Evolutionary conservation across 2,888 invertebrate species (phyloP), one percentile per base, ranked within the genome.

Genomic region (Toxonevra muliebris): DNA sequence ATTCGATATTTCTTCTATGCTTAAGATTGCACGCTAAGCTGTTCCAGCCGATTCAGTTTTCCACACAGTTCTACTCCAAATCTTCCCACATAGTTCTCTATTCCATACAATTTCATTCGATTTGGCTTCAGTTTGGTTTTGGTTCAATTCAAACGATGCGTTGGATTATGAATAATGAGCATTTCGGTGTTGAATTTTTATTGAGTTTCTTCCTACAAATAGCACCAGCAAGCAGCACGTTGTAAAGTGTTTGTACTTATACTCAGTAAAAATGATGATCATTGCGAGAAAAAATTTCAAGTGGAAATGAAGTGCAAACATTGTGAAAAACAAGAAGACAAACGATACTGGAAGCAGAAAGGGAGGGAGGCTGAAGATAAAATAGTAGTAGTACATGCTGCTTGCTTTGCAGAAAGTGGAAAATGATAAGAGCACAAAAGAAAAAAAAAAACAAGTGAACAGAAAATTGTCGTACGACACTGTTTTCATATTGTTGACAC

Each of bases 221-320:
- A 48, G 48, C 10, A 30, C 3, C 30, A 48, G 48, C 48, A 48
- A 15, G 30, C 30, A 30, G 30, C 30, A 30, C 48, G 15, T 10
- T 48, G 48, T 12, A n/a, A 15, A 48, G 48, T 48, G 48, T 12
- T n/a, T 30, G 30, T 30, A 30, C 30, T 30, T 30, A 30, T 30
- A 30, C 30, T 30, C n/a, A 13, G 48, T 3, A 57, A 20, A 57
- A 57, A 40, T 30, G 57, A 57, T 57, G 57, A 57, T 57, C 57
- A 57, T 20, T 57, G 57, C 57, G 8, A 57, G 15, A 57, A 30
- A 30, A 53, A 57, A 57, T 40, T 40, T 30, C 57, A 57, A 57
- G 57, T 57, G 57, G 57, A 57, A 57, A 57, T 57, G 20, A 57
- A 57, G 57, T 57, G 57, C 48, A 48, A 48, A 48, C 15, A 48